Conservation (phyloP, 2,113 vertebrate species). For the Myiozetetes cayanensis region DNA sequence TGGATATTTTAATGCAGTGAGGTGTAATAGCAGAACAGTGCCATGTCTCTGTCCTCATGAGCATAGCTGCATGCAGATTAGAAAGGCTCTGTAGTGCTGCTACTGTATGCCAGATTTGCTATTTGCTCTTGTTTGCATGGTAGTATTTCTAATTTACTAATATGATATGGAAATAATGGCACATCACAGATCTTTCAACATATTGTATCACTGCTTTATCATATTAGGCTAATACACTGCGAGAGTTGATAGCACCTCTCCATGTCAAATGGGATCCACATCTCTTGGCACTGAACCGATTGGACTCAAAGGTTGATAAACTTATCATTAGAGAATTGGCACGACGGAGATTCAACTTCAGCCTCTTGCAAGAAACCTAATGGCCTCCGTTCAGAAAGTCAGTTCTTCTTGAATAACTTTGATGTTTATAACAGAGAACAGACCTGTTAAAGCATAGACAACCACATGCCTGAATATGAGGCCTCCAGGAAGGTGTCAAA, state of each 20-base stretch:
- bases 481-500: slow-evolving; percentile 77
- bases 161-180: slow-evolving; percentile 77
- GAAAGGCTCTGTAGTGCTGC: slow-evolving; percentile 68
- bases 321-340: slow-evolving; percentile 82
- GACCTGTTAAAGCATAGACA: slow-evolving; percentile 77
- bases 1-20: slow-evolving; percentile 26
- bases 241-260: slow-evolving; percentile 84
- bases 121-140: slow-evolving; percentile 80
- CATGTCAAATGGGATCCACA: slow-evolving; percentile 83
- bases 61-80: slow-evolving; percentile 77
- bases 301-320: slow-evolving; percentile 83
- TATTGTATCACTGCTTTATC: slow-evolving; percentile 86
- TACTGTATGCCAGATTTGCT: slow-evolving; percentile 72
- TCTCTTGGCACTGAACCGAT: slow-evolving; percentile 83
- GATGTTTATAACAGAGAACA: slow-evolving; percentile 78
- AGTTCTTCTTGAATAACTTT: slow-evolving; percentile 74
- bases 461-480: slow-evolving; percentile 78
- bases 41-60: slow-evolving; percentile 51
- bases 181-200: slow-evolving; percentile 78
- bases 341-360: slow-evolving; percentile 80
- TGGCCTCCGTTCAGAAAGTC: slow-evolving; percentile 76
- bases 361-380: slow-evolving; percentile 82
- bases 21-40: slow-evolving; percentile 37
- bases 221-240: slow-evolving; percentile 85
- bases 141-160: slow-evolving; percentile 76